These are phyloP conservation scores for Scrobipalpa atriplicella DNA, from an alignment of 2,888 invertebrate species.

Conservation along the genomic window DNA sequence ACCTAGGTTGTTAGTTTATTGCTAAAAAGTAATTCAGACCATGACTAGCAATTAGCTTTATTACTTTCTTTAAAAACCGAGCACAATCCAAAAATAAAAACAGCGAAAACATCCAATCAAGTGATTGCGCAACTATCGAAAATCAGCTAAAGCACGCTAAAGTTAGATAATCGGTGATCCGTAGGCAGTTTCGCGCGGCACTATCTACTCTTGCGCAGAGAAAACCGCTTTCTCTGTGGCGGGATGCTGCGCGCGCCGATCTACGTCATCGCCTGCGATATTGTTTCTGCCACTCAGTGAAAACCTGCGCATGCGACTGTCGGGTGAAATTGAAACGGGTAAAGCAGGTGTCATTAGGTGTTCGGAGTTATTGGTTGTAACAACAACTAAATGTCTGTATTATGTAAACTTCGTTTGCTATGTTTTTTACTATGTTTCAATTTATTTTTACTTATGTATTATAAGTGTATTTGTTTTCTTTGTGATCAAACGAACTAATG, in stretches of 20 bases:
- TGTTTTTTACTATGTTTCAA: too few species aligned
- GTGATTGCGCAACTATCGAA: slow-evolving; percentile 28
- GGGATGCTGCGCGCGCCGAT: slow-evolving; percentile 40
- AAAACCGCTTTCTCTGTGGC: slow-evolving; percentile 60
- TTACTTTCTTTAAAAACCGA: neutral
- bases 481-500: too few species aligned
- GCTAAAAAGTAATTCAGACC: too few species aligned
- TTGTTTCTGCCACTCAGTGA: slow-evolving; percentile 19
- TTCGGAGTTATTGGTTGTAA: neutral
- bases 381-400: neutral
- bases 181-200: slow-evolving; percentile 5
- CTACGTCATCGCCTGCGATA: slow-evolving; percentile 22
- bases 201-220: slow-evolving; percentile 38
- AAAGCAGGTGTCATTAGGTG: slow-evolving; percentile 7
- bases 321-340: slow-evolving; percentile 20
- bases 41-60: neutral
- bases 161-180: slow-evolving; percentile 40
- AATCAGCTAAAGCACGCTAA: slow-evolving; percentile 32
- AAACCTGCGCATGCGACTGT: too few species aligned
- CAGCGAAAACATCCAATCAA: slow-evolving; percentile 7
- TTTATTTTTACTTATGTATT: too few species aligned
- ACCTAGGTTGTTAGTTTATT: too few species aligned
- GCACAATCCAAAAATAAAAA: neutral
- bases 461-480: too few species aligned
- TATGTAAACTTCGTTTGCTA: too few species aligned